A percentile compares a stretch with the other conserved stretches of the same genome.
phyloP scores from a whole-genome alignment of 2,113 vertebrate species.

The Urocolius indicus region DNA sequence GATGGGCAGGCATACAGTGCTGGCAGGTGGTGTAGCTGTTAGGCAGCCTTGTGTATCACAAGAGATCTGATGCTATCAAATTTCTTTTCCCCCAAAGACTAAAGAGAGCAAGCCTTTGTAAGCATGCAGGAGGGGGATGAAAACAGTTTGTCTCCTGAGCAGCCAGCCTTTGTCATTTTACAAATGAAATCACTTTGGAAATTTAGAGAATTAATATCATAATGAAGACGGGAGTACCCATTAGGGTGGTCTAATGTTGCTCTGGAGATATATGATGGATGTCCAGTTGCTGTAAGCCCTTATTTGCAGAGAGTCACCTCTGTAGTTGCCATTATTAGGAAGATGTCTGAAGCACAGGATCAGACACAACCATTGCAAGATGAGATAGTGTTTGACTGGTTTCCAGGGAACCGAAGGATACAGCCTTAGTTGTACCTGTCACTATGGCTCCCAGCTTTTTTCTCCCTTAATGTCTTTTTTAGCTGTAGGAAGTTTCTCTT shows the following conservation, averaged over 20 bases:
- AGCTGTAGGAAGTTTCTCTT: constrained; percentile 83
- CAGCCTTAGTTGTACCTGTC: constrained; percentile 88
- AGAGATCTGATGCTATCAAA: constrained; percentile 89
- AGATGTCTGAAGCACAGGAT: constrained; percentile 88
- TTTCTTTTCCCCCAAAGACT: constrained; percentile 86
- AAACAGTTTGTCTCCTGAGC: constrained; percentile 92
- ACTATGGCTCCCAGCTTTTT: constrained; percentile 86
- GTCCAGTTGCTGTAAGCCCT: constrained; percentile 91
- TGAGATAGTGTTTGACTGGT: constrained; percentile 92
- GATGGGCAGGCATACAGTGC: constrained; percentile 80
- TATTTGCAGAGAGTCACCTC: constrained; percentile 96
- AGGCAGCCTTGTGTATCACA: constrained; percentile 88
- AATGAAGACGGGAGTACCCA: constrained; percentile 94
- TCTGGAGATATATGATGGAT: constrained; percentile 95
- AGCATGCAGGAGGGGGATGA: constrained; percentile 84
- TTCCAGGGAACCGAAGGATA: constrained; percentile 90
- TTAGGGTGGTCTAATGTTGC: constrained; percentile 97
- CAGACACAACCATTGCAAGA: constrained; percentile 88
- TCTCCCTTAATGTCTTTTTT: constrained; percentile 84
- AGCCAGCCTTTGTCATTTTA: constrained; percentile 92
- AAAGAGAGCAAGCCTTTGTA: constrained; percentile 80
- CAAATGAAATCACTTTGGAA: constrained; percentile 95
- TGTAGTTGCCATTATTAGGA: constrained; percentile 95
- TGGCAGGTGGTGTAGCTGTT: constrained; percentile 88
- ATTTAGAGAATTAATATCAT: constrained; percentile 98